Conservation (phyloP, 64 coral and sea anemone species). For the Porites australiensis region DNA sequence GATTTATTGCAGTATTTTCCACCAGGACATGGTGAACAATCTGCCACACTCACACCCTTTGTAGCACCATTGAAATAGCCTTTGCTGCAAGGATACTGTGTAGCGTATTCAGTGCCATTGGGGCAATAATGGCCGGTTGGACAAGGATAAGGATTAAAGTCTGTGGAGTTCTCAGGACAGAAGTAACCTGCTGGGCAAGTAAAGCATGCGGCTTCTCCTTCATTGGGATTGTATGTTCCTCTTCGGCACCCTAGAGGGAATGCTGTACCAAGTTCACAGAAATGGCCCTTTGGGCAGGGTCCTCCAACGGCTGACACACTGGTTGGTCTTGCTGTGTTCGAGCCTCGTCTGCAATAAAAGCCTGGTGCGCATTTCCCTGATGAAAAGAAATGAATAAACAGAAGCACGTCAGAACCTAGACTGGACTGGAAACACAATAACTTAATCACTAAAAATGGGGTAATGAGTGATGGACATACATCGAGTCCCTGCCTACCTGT, state of each 20-base stretch:
- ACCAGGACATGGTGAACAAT: slow-evolving; percentile 89
- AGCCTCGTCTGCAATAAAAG: slow-evolving; percentile 93
- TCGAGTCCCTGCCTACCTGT: slow-evolving; percentile 65
- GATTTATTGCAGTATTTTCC: slow-evolving; percentile 86
- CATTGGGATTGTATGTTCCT: slow-evolving; percentile 96
- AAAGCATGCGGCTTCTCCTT: slow-evolving; percentile 93
- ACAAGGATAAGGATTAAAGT: slow-evolving; percentile 71
- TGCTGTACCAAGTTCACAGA: slow-evolving; percentile 88
- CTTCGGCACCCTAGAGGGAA: slow-evolving; percentile 78
- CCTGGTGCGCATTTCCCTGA: slow-evolving; percentile 83
- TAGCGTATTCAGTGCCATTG: slow-evolving; percentile 80
- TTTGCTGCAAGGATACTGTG: slow-evolving; percentile 90
- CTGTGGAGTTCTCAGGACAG: slow-evolving; percentile 85
- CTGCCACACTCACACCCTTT: slow-evolving; percentile 56
- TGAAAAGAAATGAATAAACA: not conserved
- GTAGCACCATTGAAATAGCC: slow-evolving; percentile 93
- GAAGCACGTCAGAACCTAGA: too few species aligned
- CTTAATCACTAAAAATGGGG: too few species aligned
- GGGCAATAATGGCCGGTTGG: slow-evolving; percentile 96
- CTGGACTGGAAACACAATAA: too few species aligned
- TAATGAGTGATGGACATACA: too few species aligned
- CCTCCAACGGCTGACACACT: slow-evolving; percentile 77
- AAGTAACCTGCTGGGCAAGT: slow-evolving; percentile 86
- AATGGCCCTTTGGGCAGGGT: slow-evolving; percentile 89
- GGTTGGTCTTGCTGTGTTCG: slow-evolving; percentile 83